Percentiles rank a stretch among this genome's conserved stretches.
These are phyloP conservation scores for Carollia perspicillata DNA, from an alignment of 2,113 vertebrate genomes.

Conservation along the genomic window DNA sequence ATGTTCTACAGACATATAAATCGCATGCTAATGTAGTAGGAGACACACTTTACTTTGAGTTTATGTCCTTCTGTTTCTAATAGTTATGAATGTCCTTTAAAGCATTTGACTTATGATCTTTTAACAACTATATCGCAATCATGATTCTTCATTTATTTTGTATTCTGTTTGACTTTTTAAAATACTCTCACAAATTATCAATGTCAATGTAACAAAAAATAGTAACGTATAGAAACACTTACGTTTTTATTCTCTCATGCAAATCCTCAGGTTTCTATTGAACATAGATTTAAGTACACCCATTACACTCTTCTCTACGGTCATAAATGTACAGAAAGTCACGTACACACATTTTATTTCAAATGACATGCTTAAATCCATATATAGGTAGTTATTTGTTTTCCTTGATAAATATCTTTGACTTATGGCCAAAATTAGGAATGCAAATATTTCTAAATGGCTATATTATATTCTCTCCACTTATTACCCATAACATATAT, in stretches of 20 bases:
- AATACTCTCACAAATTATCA: not conserved
- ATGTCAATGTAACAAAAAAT: not conserved
- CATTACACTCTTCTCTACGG: not conserved
- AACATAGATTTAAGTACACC: not conserved
- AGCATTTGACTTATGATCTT: not conserved
- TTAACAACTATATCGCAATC: not conserved
- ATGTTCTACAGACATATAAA: slow-evolving; percentile 39
- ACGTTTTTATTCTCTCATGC: not conserved
- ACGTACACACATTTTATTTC: not conserved
- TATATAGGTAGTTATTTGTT: not conserved
- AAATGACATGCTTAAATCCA: not conserved
- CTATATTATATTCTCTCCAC: not conserved
- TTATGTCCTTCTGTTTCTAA: not conserved
- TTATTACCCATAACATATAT: not conserved
- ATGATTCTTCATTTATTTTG: not conserved
- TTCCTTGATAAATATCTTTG: not conserved
- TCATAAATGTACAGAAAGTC: not conserved
- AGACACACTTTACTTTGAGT: not conserved
- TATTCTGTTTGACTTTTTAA: not conserved
- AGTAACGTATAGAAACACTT: not conserved
- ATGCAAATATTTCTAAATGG: not conserved
- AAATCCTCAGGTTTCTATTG: not conserved
- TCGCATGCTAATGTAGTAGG: not conserved
- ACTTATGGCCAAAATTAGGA: not conserved
- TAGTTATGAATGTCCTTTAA: not conserved